These are phyloP conservation scores for Salarias fasciatus DNA, from an alignment of 2,797 vertebrate species.

Conservation along the genomic window DNA sequence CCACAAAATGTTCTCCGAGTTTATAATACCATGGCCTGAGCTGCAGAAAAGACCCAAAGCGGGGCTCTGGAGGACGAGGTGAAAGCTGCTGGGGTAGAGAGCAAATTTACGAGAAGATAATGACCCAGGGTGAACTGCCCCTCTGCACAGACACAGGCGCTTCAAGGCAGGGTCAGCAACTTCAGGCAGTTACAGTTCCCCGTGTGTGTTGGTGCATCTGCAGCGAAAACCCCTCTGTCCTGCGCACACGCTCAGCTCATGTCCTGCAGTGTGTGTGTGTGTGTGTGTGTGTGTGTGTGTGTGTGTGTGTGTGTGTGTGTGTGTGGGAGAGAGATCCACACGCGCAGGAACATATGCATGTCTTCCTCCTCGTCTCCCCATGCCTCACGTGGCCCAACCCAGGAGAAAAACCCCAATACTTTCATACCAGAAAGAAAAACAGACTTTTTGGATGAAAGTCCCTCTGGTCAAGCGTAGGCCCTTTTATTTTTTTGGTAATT, in stretches of 20 bases:
- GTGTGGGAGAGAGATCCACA: background rate
- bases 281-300: slow-evolving; percentile 16
- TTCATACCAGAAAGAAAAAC: slow-evolving; percentile 82
- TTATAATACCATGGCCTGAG: slow-evolving; percentile 81
- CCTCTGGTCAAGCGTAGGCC: slow-evolving; percentile 81
- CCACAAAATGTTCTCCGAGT: slow-evolving; percentile 86
- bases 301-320: slow-evolving; percentile 17
- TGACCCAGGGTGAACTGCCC: slow-evolving; percentile 68
- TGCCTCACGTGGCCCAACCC: slow-evolving; percentile 72
- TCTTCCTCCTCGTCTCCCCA: slow-evolving; percentile 62
- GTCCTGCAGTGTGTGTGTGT: background rate
- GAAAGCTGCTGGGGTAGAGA: slow-evolving; percentile 62
- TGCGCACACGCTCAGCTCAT: too few species aligned
- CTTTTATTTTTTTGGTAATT: slow-evolving; percentile 82
- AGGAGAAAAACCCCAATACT: slow-evolving; percentile 76
- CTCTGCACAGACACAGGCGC: slow-evolving; percentile 51
- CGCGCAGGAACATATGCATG: slow-evolving; percentile 32
- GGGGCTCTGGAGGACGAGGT: slow-evolving; percentile 68
- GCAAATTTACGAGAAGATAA: slow-evolving; percentile 79
- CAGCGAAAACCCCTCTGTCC: background rate
- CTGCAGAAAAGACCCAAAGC: slow-evolving; percentile 70
- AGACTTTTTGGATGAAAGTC: slow-evolving; percentile 79
- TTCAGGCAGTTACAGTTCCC: slow-evolving; percentile 54
- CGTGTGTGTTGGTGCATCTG: slow-evolving; percentile 23
- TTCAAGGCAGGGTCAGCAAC: slow-evolving; percentile 65